phyloP scores from a whole-genome alignment of 2,113 vertebrate species.

The Scopus umbretta region DNA sequence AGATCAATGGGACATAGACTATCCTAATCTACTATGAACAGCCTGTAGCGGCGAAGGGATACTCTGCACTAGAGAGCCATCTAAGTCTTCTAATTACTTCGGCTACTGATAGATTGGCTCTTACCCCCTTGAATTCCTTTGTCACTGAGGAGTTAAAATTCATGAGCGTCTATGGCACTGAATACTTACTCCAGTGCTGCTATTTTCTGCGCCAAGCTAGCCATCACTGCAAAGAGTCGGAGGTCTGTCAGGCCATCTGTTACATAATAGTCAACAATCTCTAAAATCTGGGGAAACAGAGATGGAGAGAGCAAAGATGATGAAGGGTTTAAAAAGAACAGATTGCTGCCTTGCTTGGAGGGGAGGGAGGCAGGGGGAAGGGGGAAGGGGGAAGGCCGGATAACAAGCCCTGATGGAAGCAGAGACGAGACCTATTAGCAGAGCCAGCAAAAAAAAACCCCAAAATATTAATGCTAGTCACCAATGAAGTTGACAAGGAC shows the following conservation, averaged over 20 bases:
- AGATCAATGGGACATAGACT: slow-evolving; percentile 67
- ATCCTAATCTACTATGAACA: slow-evolving; percentile 72
- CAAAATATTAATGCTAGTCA: slow-evolving; percentile 32
- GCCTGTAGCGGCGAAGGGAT: slow-evolving; percentile 54
- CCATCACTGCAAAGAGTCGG: slow-evolving; percentile 87
- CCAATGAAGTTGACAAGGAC: slow-evolving; percentile 52
- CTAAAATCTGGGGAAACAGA: slow-evolving; percentile 82
- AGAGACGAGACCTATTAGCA: slow-evolving; percentile 66
- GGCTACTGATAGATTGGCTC: slow-evolving; percentile 77
- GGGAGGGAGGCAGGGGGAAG: background rate
- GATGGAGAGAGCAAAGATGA: slow-evolving; percentile 72
- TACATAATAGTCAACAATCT: slow-evolving; percentile 92
- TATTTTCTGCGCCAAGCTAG: slow-evolving; percentile 90
- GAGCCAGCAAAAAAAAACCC: slow-evolving; percentile 62
- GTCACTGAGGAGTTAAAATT: slow-evolving; percentile 77
- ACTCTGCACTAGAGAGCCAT: slow-evolving; percentile 70
- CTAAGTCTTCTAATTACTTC: slow-evolving; percentile 78
- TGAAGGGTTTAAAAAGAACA: slow-evolving; percentile 75
- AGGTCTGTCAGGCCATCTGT: slow-evolving; percentile 93
- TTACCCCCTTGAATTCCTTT: slow-evolving; percentile 73
- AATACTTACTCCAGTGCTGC: slow-evolving; percentile 88
- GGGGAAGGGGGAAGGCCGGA: background rate
- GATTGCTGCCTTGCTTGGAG: slow-evolving; percentile 70
- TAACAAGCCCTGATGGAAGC: slow-evolving; percentile 68
- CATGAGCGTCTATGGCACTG: slow-evolving; percentile 75